Evolutionary conservation across 2,797 vertebrate genomes (phyloP).

Genomic region (Artibeus jamaicensis): DNA sequence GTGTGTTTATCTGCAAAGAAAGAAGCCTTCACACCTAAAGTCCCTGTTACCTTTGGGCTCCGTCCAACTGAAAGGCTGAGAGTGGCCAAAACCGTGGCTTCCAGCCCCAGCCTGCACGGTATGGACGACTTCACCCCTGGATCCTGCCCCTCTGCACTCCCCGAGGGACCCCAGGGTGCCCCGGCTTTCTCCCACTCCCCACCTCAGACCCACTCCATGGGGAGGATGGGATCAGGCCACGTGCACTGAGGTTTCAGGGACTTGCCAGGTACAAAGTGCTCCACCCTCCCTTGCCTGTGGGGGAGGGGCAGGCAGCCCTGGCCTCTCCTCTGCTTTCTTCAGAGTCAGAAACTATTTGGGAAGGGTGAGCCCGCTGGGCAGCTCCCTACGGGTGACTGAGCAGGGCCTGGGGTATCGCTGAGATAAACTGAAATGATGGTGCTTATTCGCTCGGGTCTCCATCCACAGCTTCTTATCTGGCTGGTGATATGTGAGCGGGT

Average conservation of each 20-base stretch:
- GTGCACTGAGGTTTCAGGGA: neutral
- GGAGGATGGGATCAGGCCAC: neutral
- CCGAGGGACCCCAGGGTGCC: neutral
- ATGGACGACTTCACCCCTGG: accelerated
- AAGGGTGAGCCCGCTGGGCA: neutral
- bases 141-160: no score
- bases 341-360: neutral
- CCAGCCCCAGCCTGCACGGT: no score
- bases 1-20: neutral
- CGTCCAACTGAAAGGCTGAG: neutral
- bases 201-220: neutral
- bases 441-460: neutral
- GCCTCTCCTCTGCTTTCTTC: neutral
- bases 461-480: neutral
- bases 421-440: neutral
- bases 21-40: neutral
- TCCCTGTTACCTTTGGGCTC: neutral
- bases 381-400: neutral
- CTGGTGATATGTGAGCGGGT: neutral
- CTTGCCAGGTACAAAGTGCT: neutral
- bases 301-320: neutral
- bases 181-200: neutral
- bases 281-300: accelerated
- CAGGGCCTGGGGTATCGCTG: neutral
- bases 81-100: no score